Percentiles rank a stretch among this genome's conserved stretches.
Conservation (phyloP, 2,797 vertebrate species). For the Chelon auratus region DNA sequence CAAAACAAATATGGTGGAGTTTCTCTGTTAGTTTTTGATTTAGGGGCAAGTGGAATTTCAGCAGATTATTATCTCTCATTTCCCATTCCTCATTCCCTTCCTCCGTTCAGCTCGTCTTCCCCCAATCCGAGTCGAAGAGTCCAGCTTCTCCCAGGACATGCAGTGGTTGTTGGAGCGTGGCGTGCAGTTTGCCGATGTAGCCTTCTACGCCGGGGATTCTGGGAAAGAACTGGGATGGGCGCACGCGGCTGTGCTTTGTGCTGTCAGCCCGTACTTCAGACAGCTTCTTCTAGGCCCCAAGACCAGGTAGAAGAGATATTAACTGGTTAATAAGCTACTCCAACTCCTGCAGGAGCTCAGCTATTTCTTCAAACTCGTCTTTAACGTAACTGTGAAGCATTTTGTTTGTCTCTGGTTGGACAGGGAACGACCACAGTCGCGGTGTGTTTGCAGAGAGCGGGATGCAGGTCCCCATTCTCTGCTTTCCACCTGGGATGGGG, state of each 20-base stretch:
- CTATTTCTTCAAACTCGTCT: neutral
- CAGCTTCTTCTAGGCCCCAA: slow-evolving; percentile 91
- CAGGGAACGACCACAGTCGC: slow-evolving; percentile 83
- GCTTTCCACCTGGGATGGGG: slow-evolving; percentile 85
- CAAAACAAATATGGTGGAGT: neutral
- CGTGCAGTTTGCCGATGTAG: slow-evolving; percentile 92
- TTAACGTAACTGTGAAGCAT: slow-evolving; percentile 1
- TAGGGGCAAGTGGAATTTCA: neutral
- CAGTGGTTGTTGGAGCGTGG: slow-evolving; percentile 92
- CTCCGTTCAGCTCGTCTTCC: slow-evolving; percentile 90
- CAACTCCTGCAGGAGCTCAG: slow-evolving; percentile 25
- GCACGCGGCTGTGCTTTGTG: slow-evolving; percentile 92
- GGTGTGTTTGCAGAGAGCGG: slow-evolving; percentile 85
- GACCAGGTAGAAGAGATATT: slow-evolving; percentile 64
- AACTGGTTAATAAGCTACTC: slow-evolving; percentile 5
- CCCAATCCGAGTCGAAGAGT: slow-evolving; percentile 91
- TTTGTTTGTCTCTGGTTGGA: slow-evolving; percentile 39
- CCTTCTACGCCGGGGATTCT: slow-evolving; percentile 89
- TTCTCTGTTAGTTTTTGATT: neutral
- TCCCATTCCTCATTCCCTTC: neutral
- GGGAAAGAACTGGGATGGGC: slow-evolving; percentile 89
- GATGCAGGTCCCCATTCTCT: slow-evolving; percentile 84
- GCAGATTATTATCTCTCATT: slow-evolving; percentile 18
- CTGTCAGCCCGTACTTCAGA: slow-evolving; percentile 92
- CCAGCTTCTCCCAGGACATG: slow-evolving; percentile 91